Percentiles rank a stretch among this genome's conserved stretches.
phyloP scores from a whole-genome alignment of 2,113 vertebrate species.

The Paedocypris sp. region DNA sequence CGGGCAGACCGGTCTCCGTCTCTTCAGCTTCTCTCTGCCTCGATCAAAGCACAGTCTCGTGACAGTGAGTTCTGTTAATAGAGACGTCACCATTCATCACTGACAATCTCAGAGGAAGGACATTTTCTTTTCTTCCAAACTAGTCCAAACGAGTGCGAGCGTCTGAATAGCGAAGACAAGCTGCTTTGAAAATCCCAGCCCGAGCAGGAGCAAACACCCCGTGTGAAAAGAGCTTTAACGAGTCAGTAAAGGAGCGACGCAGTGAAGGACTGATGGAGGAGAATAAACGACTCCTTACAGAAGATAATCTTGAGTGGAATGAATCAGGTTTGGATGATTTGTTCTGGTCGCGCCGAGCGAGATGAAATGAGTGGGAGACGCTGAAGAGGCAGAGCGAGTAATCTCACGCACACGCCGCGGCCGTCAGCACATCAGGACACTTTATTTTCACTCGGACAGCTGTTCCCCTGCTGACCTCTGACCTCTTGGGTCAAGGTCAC shows the following conservation, averaged over 20 bases:
- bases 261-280: background rate
- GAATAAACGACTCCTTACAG: background rate
- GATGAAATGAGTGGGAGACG: slow-evolving; percentile 5
- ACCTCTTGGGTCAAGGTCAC: slow-evolving; percentile 90
- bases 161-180: too few species aligned
- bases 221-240: too few species aligned
- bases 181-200: too few species aligned
- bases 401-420: background rate
- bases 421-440: background rate
- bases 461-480: slow-evolving; percentile 94
- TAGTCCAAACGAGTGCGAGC: too few species aligned
- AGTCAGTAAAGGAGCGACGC: background rate
- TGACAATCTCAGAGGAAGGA: too few species aligned
- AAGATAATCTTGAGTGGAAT: slow-evolving; percentile 2
- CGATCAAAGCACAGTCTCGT: too few species aligned
- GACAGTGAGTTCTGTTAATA: too few species aligned
- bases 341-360: background rate
- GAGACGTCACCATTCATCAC: too few species aligned
- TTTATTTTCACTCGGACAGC: slow-evolving; percentile 63
- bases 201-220: too few species aligned
- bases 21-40: too few species aligned
- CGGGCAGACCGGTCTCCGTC: too few species aligned
- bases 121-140: too few species aligned
- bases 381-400: background rate
- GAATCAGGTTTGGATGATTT: background rate